These are phyloP conservation scores for Stenopsyche tienmushanensis DNA, from an alignment of 1,140 invertebrate genomes.

Conservation along the genomic window DNA sequence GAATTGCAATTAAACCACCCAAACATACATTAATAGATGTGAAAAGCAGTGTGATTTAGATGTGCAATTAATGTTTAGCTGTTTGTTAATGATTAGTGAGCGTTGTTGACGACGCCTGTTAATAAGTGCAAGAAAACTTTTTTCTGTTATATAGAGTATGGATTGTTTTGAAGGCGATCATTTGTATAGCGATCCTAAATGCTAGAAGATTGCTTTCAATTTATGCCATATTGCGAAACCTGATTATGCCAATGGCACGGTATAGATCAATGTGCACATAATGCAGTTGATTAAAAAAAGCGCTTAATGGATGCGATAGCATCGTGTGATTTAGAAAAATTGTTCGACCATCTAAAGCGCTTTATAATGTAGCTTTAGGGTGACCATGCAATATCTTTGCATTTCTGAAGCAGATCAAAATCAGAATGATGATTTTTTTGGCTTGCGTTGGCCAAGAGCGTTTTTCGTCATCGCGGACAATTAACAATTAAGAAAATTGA, in stretches of 20 bases:
- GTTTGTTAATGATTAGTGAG: too few relatives aligned
- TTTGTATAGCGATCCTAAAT: constrained; percentile 6
- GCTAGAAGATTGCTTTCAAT: constrained; percentile 13
- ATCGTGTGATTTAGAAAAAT: not conserved
- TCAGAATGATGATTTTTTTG: not conserved
- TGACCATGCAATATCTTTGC: not conserved
- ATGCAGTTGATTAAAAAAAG: not conserved
- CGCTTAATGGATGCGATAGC: constrained; percentile 2
- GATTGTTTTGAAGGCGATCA: constrained; percentile 10
- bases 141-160: not conserved
- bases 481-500: not conserved
- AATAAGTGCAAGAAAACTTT: too few relatives aligned
- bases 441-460: too few relatives aligned
- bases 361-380: not conserved
- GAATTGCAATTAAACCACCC: too few relatives aligned
- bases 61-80: too few relatives aligned
- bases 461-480: not conserved
- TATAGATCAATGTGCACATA: constrained; percentile 1
- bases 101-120: too few relatives aligned
- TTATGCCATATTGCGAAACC: constrained; percentile 1
- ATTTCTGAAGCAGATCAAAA: not conserved
- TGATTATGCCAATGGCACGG: not conserved
- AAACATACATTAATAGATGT: too few relatives aligned
- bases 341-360: not conserved
- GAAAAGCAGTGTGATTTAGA: too few relatives aligned